Conservation (phyloP, 2,888 invertebrate genomes). For the Bellardia bayeri region DNA sequence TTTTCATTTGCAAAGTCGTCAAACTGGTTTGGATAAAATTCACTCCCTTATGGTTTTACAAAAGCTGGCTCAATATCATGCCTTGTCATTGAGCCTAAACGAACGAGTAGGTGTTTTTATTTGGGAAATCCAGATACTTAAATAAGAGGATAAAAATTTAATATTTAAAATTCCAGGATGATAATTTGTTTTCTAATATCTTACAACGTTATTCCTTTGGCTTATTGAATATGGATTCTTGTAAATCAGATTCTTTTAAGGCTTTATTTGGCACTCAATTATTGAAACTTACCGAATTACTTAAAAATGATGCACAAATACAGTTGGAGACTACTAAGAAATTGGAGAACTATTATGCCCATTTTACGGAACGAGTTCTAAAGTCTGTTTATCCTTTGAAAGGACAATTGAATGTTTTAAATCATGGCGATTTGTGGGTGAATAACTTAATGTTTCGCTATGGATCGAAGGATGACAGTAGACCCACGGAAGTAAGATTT, state of each 20-base stretch:
- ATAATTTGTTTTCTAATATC: constrained; percentile 71
- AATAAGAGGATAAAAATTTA: not conserved
- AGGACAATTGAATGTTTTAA: constrained; percentile 83
- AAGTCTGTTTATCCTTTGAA: constrained; percentile 79
- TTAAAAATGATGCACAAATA: constrained; percentile 77
- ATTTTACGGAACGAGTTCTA: constrained; percentile 80
- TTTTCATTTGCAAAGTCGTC: constrained; percentile 85
- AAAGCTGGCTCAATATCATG: constrained; percentile 86
- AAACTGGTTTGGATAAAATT: constrained; percentile 85
- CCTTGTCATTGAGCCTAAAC: constrained; percentile 85
- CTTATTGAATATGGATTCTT: constrained; percentile 80
- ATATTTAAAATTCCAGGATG: constrained; percentile 73
- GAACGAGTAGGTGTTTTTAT: constrained; percentile 82
- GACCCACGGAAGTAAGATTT: constrained; percentile 82
- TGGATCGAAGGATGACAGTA: constrained; percentile 60
- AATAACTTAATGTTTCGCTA: constrained; percentile 85
- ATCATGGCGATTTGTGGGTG: constrained; percentile 86
- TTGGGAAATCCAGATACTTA: not conserved
- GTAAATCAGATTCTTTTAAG: constrained; percentile 79
- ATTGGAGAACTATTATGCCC: constrained; percentile 78
- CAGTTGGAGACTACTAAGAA: constrained; percentile 77
- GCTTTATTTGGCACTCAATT: constrained; percentile 81
- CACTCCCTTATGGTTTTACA: constrained; percentile 85
- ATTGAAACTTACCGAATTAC: constrained; percentile 78
- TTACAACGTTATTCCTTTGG: constrained; percentile 80